phyloP scores from a whole-genome alignment of 2,797 vertebrate species.

The Pygocentrus nattereri region DNA sequence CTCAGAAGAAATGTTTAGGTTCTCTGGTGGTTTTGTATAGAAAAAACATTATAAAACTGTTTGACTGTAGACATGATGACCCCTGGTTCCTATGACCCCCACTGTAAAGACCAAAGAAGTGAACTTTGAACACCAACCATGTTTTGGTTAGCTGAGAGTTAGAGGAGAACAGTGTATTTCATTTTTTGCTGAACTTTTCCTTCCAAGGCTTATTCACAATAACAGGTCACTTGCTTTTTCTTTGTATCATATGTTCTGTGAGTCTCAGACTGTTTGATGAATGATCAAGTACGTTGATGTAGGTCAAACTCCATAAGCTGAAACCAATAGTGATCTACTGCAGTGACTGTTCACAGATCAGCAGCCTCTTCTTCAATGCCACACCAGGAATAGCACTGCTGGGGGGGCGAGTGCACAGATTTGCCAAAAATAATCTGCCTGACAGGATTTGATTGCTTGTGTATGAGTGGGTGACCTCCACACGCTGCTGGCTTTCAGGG shows the following conservation, averaged over 20 bases:
- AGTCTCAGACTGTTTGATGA: neutral
- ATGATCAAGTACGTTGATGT: neutral
- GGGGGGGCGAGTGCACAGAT: slow-evolving; percentile 24
- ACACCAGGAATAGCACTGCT: slow-evolving; percentile 43
- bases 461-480: slow-evolving; percentile 29
- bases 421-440: slow-evolving; percentile 51
- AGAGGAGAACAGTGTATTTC: too few relatives aligned
- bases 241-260: neutral
- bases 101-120: too few relatives aligned
- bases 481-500: slow-evolving; percentile 12
- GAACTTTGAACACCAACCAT: too few relatives aligned
- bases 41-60: too few relatives aligned
- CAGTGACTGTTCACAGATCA: slow-evolving; percentile 22
- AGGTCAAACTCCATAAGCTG: slow-evolving; percentile 20
- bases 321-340: slow-evolving; percentile 27
- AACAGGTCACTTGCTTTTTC: neutral
- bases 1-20: too few relatives aligned
- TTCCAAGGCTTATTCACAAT: neutral
- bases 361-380: slow-evolving; percentile 19
- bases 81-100: too few relatives aligned
- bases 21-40: too few relatives aligned
- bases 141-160: too few relatives aligned
- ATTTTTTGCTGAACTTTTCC: too few relatives aligned
- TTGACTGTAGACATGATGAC: too few relatives aligned
- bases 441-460: slow-evolving; percentile 36